Base-by-base conservation (phyloP, 2,113 vertebrate species). In the Pluvialis apricaria region DNA sequence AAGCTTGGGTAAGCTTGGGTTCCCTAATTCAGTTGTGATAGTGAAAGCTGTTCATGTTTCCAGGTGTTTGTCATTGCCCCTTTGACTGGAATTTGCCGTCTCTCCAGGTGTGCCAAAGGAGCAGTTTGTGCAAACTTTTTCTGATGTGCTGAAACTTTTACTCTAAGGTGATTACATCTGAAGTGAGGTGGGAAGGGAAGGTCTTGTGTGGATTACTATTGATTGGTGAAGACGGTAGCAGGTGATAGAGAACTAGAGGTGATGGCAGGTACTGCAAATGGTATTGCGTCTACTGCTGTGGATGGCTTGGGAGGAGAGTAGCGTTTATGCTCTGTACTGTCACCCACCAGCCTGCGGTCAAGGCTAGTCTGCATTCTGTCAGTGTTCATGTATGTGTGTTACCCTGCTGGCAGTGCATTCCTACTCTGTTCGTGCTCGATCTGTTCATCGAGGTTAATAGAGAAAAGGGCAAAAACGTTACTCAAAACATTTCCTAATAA, bases 361-460 rank as follows among this genome's bases (percentile, higher is more conserved):
- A 62, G 31, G 25, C 38, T 32, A 16, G 40, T 10, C 15, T 25
- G 70, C 26, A 1, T 69, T 7, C 78, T 52, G 58, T 11, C 20
- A 2, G 29, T 6, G 52, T 38, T 65, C n/a, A 2, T 5, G 1
- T 40, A 6, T 12, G 29, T 29, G 10, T 13, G 49, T 20, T 25
- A 1, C 26, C 45, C 38, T 42, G 25, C 62, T 42, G 54, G 31
- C 25, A 31, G 18, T 38, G 47, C 20, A 10, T 15, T 45, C 42
- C 24, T 6, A 1, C 51, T 22, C 64, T 45, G 40, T 15, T 22
- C 9, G 0, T 29, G 55, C 51, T 66, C 11, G 3, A 5, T 14
- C 47, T 25, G 5, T 38, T 51, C 2, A 10, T 0, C n/a, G 10
- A 5, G 29, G 12, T 3, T 57, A 8, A 0, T 4, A 9, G 62